These are phyloP conservation scores for Acanthurus lineatus DNA, from an alignment of 2,797 vertebrate species.

Conservation along the genomic window DNA sequence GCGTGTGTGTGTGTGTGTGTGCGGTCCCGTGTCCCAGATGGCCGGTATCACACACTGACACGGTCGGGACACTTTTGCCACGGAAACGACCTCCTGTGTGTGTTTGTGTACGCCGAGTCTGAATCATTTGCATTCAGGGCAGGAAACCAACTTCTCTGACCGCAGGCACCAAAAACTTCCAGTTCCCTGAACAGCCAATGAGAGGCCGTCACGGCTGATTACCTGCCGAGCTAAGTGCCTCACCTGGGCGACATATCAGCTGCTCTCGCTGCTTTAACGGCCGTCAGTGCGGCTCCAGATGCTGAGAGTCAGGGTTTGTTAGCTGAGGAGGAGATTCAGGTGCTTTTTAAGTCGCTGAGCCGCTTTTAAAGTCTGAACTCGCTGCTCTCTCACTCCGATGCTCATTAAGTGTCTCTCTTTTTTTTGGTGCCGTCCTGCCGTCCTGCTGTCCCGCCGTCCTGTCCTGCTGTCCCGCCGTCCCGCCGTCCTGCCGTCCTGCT, in stretches of 20 bases:
- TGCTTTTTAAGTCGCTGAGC: background rate
- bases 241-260: conserved; percentile 26
- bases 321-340: background rate
- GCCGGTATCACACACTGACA: conserved; percentile 11
- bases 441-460: background rate
- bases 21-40: conserved; percentile 41
- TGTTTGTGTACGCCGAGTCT: conserved; percentile 25
- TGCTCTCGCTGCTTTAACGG: conserved; percentile 3
- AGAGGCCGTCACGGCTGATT: conserved; percentile 32
- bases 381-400: background rate
- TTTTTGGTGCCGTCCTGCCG: background rate
- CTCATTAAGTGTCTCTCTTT: background rate
- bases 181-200: background rate
- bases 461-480: too few species aligned
- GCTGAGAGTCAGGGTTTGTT: conserved; percentile 29
- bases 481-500: too few species aligned
- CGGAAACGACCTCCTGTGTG: conserved; percentile 22
- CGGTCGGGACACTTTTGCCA: conserved; percentile 9
- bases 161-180: background rate
- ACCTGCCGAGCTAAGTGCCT: conserved; percentile 22
- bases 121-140: conserved; percentile 20
- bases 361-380: background rate
- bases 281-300: conserved; percentile 9
- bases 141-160: conserved; percentile 8
- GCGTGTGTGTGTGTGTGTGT: background rate